A percentile compares a stretch with the other conserved stretches of the same genome.
Conservation (phyloP, 2,113 vertebrate species). For the Dascyllus trimaculatus region DNA sequence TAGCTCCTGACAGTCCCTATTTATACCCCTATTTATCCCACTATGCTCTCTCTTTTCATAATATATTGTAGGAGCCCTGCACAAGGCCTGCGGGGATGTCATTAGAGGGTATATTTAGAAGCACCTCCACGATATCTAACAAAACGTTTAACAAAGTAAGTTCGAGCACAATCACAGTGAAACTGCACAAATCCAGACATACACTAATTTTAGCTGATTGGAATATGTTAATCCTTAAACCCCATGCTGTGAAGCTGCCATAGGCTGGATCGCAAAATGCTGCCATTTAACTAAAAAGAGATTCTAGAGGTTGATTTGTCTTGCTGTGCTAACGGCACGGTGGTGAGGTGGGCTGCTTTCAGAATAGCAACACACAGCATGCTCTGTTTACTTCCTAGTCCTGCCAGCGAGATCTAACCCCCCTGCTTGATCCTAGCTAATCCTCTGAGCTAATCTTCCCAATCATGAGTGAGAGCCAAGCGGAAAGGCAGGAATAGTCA, state of each 20-base stretch:
- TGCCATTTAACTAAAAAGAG: background rate
- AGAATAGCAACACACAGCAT: conserved; percentile 66
- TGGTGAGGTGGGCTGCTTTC: conserved; percentile 33
- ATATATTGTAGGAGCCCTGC: conserved; percentile 14
- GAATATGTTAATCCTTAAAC: background rate
- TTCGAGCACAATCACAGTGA: conserved; percentile 12
- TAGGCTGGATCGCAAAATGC: background rate
- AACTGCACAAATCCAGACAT: too few species aligned
- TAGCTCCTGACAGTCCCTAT: conserved; percentile 39
- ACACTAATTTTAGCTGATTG: background rate
- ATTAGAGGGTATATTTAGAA: conserved; percentile 46
- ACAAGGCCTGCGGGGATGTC: conserved; percentile 35
- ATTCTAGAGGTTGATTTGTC: conserved; percentile 13
- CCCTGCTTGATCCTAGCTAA: conserved; percentile 76
- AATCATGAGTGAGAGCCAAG: conserved; percentile 58
- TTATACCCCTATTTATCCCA: conserved; percentile 48
- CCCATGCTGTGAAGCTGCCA: background rate
- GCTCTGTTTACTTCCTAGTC: conserved; percentile 73
- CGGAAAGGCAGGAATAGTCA: conserved; percentile 70
- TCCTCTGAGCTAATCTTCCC: conserved; percentile 77
- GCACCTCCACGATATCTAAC: conserved; percentile 15
- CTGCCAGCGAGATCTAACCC: conserved; percentile 54
- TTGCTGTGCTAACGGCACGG: conserved; percentile 7
- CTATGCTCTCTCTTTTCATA: conserved; percentile 28
- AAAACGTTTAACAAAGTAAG: conserved; percentile 7